These are phyloP conservation scores for Allacma fusca DNA, from an alignment of 2,888 invertebrate genomes.

Conservation along the genomic window DNA sequence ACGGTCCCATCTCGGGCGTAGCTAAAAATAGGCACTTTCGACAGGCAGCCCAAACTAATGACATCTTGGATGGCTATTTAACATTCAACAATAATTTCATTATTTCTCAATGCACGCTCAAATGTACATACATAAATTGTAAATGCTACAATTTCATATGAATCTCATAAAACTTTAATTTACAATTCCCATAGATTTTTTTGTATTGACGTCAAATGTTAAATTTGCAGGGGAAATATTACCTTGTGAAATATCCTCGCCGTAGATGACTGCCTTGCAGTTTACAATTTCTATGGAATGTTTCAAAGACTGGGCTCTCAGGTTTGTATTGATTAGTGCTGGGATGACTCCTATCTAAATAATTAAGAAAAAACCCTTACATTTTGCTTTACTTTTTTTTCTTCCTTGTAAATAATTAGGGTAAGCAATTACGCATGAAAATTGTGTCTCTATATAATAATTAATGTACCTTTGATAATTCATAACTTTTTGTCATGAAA, in stretches of 20 bases:
- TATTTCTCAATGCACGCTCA: too few species aligned
- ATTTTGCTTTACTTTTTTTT: background rate
- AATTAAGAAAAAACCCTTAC: background rate
- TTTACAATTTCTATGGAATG: constrained; percentile 88
- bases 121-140: background rate
- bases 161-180: too few species aligned
- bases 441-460: too few species aligned
- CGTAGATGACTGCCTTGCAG: constrained; percentile 85
- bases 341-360: constrained; percentile 73
- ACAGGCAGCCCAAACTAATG: constrained; percentile 6
- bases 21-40: constrained; percentile 7
- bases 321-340: constrained; percentile 92
- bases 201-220: too few species aligned
- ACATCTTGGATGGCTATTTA: constrained; percentile 20
- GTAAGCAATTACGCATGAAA: too few species aligned
- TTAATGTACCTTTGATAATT: too few species aligned
- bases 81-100: background rate
- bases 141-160: too few species aligned
- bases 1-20: constrained; percentile 12
- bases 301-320: constrained; percentile 79
- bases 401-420: too few species aligned
- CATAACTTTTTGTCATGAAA: too few species aligned
- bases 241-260: constrained; percentile 69
- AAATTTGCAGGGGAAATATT: too few species aligned
- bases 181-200: too few species aligned